Conservation (phyloP, 2,888 invertebrate species). For the Harmothoe impar region DNA sequence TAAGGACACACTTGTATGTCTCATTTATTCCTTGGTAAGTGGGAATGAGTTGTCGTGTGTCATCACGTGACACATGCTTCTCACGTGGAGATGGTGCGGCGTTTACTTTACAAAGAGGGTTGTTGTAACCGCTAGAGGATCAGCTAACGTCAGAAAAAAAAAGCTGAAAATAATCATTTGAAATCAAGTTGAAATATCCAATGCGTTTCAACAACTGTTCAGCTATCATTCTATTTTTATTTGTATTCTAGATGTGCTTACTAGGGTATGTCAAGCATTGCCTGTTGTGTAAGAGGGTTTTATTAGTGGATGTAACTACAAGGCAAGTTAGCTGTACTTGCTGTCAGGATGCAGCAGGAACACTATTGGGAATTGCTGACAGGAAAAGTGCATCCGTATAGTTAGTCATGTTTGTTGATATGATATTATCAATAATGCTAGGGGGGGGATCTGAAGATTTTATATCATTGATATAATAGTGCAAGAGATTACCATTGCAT, state of each 20-base stretch:
- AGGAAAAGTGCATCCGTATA: too few relatives aligned
- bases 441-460: background rate
- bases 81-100: slow-evolving; percentile 11
- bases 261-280: background rate
- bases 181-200: background rate
- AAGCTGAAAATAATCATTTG: background rate
- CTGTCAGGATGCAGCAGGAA: too few relatives aligned
- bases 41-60: background rate
- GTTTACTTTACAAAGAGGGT: background rate
- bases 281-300: too few relatives aligned
- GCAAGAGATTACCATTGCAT: background rate
- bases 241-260: background rate
- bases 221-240: background rate
- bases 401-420: too few relatives aligned
- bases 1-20: background rate
- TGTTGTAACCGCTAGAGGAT: background rate
- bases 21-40: background rate
- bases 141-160: background rate
- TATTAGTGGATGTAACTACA: background rate
- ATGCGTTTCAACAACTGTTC: background rate
- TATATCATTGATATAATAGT: background rate
- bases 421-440: background rate
- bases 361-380: too few relatives aligned
- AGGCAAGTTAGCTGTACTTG: too few relatives aligned
- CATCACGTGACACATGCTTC: slow-evolving; percentile 17